A percentile compares a stretch with the other conserved stretches of the same genome.
These are phyloP conservation scores for Pyrocephalus nanus DNA, from an alignment of 2,797 vertebrate genomes.

Conservation along the genomic window DNA sequence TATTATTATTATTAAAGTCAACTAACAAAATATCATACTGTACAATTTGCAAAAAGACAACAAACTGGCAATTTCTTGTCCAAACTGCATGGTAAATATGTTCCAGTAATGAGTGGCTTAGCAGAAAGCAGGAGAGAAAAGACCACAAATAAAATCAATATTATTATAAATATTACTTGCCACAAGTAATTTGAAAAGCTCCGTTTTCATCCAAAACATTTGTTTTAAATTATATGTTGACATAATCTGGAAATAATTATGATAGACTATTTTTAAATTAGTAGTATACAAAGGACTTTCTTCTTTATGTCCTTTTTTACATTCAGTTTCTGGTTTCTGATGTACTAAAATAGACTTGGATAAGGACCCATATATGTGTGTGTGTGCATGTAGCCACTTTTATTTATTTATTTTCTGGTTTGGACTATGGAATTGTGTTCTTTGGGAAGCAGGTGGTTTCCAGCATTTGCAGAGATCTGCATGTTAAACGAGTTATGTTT, in stretches of 20 bases:
- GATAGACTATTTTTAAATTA: slow-evolving; percentile 51
- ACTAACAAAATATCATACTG: neutral
- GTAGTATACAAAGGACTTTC: slow-evolving; percentile 14
- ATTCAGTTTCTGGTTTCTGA: slow-evolving; percentile 30
- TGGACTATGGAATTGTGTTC: neutral
- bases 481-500: slow-evolving; percentile 30
- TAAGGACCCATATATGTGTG: neutral
- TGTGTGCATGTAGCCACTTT: neutral
- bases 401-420: slow-evolving; percentile 23
- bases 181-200: slow-evolving; percentile 36
- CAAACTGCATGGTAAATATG: neutral
- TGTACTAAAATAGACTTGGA: slow-evolving; percentile 1
- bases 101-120: slow-evolving; percentile 29
- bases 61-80: slow-evolving; percentile 8
- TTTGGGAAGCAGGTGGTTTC: slow-evolving; percentile 48
- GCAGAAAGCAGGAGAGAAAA: slow-evolving; percentile 35
- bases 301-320: slow-evolving; percentile 19
- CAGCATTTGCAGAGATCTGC: slow-evolving; percentile 24
- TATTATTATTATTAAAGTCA: neutral
- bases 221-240: slow-evolving; percentile 56
- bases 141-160: slow-evolving; percentile 55
- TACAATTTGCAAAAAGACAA: neutral
- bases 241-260: slow-evolving; percentile 53
- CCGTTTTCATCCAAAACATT: slow-evolving; percentile 16
- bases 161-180: slow-evolving; percentile 56